These are phyloP conservation scores for Cervus canadensis DNA, from an alignment of 2,113 vertebrate species.

Conservation along the genomic window DNA sequence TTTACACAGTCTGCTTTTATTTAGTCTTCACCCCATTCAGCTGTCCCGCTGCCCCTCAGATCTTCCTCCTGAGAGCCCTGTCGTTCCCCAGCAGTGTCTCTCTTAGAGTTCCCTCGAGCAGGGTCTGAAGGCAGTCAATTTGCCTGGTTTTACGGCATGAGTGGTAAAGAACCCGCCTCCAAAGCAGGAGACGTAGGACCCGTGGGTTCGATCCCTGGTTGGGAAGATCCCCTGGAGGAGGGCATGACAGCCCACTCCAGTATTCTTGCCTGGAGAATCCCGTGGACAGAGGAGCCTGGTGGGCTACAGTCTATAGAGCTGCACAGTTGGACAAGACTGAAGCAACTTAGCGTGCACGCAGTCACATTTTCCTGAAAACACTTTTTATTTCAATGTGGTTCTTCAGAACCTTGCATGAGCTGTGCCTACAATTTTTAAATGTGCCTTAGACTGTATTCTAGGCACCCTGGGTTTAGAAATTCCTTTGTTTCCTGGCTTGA, in stretches of 20 bases:
- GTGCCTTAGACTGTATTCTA: neutral
- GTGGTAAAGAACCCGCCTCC: neutral
- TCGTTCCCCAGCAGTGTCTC: accelerated
- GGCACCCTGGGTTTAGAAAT: neutral
- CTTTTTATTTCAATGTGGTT: neutral
- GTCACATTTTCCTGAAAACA: neutral
- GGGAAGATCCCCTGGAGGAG: neutral
- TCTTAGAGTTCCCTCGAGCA: accelerated
- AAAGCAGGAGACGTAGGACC: neutral
- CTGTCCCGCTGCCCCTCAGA: accelerated
- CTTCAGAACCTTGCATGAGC: neutral
- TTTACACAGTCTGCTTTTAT: accelerated
- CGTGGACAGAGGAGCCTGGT: neutral
- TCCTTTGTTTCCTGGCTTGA: neutral
- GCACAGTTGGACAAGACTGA: neutral
- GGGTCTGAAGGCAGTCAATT: accelerated
- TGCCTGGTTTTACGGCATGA: accelerated
- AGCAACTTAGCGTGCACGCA: neutral
- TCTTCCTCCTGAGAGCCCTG: accelerated
- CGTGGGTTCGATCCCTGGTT: accelerated
- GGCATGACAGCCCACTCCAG: neutral
- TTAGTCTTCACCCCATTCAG: accelerated
- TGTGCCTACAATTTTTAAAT: neutral
- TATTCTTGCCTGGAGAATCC: neutral
- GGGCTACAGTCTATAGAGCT: neutral